Percentiles rank a stretch among this genome's conserved stretches.
Conservation (phyloP, 2,888 invertebrate species). For the Pseudoips prasinana region DNA sequence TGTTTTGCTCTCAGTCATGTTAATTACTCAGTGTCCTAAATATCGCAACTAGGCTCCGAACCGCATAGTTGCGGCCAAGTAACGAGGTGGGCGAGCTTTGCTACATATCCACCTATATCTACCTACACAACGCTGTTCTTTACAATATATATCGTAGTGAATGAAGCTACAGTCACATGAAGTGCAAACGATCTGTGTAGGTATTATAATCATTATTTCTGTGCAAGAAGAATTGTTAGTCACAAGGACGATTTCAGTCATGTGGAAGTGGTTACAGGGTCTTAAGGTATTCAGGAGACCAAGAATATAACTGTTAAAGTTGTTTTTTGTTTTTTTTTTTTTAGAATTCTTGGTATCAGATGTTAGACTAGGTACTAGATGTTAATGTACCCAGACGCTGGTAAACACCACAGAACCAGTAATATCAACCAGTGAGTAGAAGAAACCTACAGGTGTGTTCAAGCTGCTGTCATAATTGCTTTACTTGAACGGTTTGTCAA, state of each 20-base stretch:
- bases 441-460: slow-evolving; percentile 49
- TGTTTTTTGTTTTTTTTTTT: slow-evolving; percentile 4
- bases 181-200: slow-evolving; percentile 27
- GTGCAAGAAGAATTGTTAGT: slow-evolving; percentile 77
- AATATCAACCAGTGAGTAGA: slow-evolving; percentile 59
- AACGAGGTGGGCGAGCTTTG: slow-evolving; percentile 48
- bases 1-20: slow-evolving; percentile 56
- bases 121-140: slow-evolving; percentile 31
- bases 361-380: slow-evolving; percentile 37
- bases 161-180: slow-evolving; percentile 18
- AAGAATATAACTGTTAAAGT: slow-evolving; percentile 19
- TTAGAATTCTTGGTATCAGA: slow-evolving; percentile 30
- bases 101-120: slow-evolving; percentile 32
- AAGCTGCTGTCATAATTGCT: slow-evolving; percentile 55
- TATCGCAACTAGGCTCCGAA: slow-evolving; percentile 58
- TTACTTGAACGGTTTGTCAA: slow-evolving; percentile 54
- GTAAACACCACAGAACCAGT: slow-evolving; percentile 59
- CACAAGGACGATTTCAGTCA: slow-evolving; percentile 69
- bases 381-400: slow-evolving; percentile 57
- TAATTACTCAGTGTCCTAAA: slow-evolving; percentile 59
- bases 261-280: slow-evolving; percentile 60
- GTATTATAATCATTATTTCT: slow-evolving; percentile 32
- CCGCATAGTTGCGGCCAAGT: slow-evolving; percentile 50
- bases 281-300: slow-evolving; percentile 34
- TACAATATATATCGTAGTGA: slow-evolving; percentile 29